Evolutionary conservation across 2,888 invertebrate genomes (phyloP).

Genomic region (Catocala fraxini): DNA sequence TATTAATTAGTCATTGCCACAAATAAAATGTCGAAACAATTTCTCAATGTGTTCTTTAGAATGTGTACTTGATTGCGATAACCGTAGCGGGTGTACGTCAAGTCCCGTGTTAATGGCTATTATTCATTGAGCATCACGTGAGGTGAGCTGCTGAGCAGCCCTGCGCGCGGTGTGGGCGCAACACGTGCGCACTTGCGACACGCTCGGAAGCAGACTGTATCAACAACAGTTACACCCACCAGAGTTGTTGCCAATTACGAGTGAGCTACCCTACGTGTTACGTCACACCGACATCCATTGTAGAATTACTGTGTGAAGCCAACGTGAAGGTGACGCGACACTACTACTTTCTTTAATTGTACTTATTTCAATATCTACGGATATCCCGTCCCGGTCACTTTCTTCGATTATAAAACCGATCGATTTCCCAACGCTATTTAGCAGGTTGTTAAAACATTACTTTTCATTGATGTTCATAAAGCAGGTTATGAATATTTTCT

Average conservation of each 20-base stretch:
- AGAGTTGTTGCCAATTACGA: conserved; percentile 47
- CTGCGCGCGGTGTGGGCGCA: conserved; percentile 49
- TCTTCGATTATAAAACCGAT: conserved; percentile 27
- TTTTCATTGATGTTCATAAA: conserved; percentile 14
- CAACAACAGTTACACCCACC: conserved; percentile 64
- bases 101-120: conserved; percentile 30
- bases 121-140: conserved; percentile 46
- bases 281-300: conserved; percentile 46
- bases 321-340: conserved; percentile 24
- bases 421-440: conserved; percentile 22
- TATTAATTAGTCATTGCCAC: conserved; percentile 4
- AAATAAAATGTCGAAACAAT: conserved; percentile 19
- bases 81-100: conserved; percentile 17
- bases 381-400: conserved; percentile 37
- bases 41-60: conserved; percentile 21
- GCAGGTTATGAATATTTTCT: conserved; percentile 10
- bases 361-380: conserved; percentile 46
- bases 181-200: conserved; percentile 67
- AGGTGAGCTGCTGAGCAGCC: conserved; percentile 40
- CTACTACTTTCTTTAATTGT: conserved; percentile 51
- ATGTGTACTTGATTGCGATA: conserved; percentile 36
- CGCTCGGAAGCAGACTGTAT: conserved; percentile 67
- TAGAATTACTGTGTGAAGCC: conserved; percentile 24
- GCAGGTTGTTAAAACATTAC: conserved; percentile 14
- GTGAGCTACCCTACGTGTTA: conserved; percentile 50